phyloP scores from a whole-genome alignment of 2,113 vertebrate genomes.

The Rhinolophus sinicus region DNA sequence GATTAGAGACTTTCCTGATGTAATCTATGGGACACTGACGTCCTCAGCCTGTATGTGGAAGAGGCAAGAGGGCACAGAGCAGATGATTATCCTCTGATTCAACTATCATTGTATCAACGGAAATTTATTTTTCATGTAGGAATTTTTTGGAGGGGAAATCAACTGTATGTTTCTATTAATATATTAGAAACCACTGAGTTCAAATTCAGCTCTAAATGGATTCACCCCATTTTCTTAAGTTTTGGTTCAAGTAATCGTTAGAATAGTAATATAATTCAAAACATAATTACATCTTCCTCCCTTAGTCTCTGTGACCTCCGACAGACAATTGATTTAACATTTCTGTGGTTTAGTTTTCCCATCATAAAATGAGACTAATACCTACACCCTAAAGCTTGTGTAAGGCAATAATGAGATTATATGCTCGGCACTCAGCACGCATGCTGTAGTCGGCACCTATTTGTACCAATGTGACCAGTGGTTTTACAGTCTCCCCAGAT shows the following conservation, averaged over 20 bases:
- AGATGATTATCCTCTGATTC: background rate
- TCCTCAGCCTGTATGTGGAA: background rate
- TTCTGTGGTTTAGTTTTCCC: background rate
- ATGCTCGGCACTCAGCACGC: background rate
- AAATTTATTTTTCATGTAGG: background rate
- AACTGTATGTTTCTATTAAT: background rate
- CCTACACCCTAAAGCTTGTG: background rate
- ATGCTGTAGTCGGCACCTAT: background rate
- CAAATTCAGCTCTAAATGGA: background rate
- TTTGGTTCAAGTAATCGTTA: background rate
- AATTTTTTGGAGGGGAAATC: background rate
- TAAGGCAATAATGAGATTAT: background rate
- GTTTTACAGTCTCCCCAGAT: background rate
- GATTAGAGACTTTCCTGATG: background rate
- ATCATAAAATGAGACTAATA: background rate
- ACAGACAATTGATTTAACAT: background rate
- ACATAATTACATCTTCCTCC: background rate
- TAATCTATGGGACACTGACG: background rate
- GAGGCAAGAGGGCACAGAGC: background rate
- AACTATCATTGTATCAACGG: background rate
- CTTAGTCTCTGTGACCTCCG: background rate
- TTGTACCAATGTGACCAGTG: background rate
- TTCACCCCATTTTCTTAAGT: background rate
- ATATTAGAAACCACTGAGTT: background rate
- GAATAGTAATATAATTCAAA: background rate